Base-by-base conservation (phyloP, 2,797 vertebrate genomes). In the Pseudomugil gertrudae region DNA sequence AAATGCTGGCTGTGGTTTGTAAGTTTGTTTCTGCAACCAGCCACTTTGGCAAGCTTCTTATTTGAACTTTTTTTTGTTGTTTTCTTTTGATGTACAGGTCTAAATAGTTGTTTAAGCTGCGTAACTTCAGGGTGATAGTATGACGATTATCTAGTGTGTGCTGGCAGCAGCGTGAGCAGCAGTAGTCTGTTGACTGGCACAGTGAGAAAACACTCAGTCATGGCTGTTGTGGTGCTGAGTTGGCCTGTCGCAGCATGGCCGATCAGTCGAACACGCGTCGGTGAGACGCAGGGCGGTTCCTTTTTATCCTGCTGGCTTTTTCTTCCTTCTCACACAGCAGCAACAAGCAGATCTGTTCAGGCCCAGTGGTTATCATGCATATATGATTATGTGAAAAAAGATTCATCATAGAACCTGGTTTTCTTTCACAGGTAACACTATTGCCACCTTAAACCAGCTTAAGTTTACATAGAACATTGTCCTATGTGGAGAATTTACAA, bases 141-240 rank as follows among this genome's bases (percentile, higher is more conserved):
- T 81, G 55, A 33, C 50, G 3, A 29, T 63, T 29, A 52, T 52
- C 14, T 52, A 29, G 50, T 29, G 15, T 52, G 26, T 63, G 50
- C 72, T 69, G 78, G 80, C 81, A 78, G 79, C 84, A 54, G 77
- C 10, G 72, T 69, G 80, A 85, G 84, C 82, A 69, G 80, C 80
- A 58, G 75, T 50, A 33, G 76, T 56, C 66, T 79, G 83, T 80
- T 75, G 81, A 78, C 79, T 74, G 70, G 71, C 80, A 69, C 78
- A 66, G 79, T 78, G 79, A 87, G 79, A 80, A 89, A 87, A 85
- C 80, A 84, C 85, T 81, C 80, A 75, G 82, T 86, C 84, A 83
- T 69, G 80, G 73, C 83, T 79, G 83, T 66, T 74, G 79, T 58
- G 79, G 74, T 70, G 80, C 86, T 79, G 79, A 83, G 78, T 81